Conservation (phyloP, 1,140 invertebrate genomes). For the Vollenhovia emeryi region DNA sequence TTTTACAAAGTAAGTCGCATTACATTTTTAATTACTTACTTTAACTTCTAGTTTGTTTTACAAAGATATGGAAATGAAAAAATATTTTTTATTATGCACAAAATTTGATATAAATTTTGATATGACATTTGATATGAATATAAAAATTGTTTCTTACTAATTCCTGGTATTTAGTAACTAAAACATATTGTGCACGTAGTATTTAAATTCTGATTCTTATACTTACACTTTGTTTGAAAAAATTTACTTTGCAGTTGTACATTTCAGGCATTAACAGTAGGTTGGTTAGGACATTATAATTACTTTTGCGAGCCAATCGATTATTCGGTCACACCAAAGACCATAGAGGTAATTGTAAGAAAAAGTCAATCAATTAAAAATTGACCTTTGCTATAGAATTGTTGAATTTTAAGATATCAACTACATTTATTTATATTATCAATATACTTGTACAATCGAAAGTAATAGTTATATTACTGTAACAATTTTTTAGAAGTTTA, state of each 20-base stretch:
- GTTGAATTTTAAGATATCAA: not conserved
- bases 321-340: conserved; percentile 87
- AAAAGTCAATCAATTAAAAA: not conserved
- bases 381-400: not conserved
- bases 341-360: conserved; percentile 85
- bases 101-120: not conserved
- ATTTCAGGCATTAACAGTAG: conserved; percentile 81
- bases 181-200: not conserved
- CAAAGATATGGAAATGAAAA: not conserved
- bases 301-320: conserved; percentile 91
- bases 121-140: too few relatives aligned
- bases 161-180: not conserved
- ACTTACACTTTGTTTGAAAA: not conserved
- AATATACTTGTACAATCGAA: not conserved
- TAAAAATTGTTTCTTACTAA: not conserved
- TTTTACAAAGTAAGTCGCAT: conserved; percentile 87
- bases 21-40: conserved; percentile 12
- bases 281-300: conserved; percentile 86
- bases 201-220: not conserved
- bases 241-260: not conserved
- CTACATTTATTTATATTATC: not conserved
- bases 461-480: not conserved
- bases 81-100: not conserved
- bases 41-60: not conserved
- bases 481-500: not conserved